Conservation (phyloP, 2,797 vertebrate genomes). For the Cuculus canorus region DNA sequence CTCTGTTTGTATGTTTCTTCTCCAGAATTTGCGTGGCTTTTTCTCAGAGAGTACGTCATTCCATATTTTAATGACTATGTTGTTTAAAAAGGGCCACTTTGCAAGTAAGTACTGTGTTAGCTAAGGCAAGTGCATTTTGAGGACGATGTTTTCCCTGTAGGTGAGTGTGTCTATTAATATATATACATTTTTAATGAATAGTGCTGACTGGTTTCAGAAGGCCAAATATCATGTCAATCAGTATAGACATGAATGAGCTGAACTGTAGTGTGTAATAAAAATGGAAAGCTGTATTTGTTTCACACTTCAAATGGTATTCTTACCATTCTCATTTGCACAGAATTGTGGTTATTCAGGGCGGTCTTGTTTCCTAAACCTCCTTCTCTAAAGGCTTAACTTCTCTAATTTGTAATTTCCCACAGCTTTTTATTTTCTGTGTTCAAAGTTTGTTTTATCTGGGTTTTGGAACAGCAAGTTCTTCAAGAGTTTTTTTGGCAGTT, state of each 20-base stretch:
- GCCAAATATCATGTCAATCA: background rate
- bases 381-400: background rate
- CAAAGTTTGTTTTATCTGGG: background rate
- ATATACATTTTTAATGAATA: background rate
- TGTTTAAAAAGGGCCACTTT: slow-evolving; percentile 88
- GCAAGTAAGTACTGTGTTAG: slow-evolving; percentile 80
- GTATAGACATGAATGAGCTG: background rate
- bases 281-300: background rate
- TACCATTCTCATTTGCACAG: background rate
- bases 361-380: background rate
- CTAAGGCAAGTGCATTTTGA: background rate
- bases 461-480: background rate
- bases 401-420: background rate
- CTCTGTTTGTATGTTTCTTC: slow-evolving; percentile 36
- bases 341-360: background rate
- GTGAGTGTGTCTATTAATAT: no score
- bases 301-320: background rate
- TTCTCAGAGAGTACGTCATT: slow-evolving; percentile 90
- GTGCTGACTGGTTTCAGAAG: background rate
- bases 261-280: background rate
- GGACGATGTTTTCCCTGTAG: background rate
- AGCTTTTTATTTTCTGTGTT: background rate
- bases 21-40: slow-evolving; percentile 86
- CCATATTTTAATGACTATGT: slow-evolving; percentile 91
- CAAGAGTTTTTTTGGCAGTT: background rate